phyloP scores from a whole-genome alignment of 92 coral and sea anemone species.

The Phenganax subtilis region DNA sequence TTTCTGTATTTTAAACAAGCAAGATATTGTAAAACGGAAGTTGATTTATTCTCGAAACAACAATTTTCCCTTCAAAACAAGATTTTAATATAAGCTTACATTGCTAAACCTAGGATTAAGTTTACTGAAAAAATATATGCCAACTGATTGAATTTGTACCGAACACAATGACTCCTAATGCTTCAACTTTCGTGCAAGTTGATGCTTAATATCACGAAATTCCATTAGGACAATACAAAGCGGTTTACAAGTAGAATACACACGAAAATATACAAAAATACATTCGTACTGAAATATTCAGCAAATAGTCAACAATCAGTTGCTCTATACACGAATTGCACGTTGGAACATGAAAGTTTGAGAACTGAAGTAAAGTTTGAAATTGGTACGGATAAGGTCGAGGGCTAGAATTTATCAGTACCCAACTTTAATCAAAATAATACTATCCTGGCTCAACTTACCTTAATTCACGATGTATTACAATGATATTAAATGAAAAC shows the following conservation, averaged over 20 bases:
- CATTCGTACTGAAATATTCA: too few species aligned
- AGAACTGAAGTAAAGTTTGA: neutral
- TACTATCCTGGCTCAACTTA: neutral
- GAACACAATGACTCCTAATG: neutral
- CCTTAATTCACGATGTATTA: neutral
- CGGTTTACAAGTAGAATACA: too few species aligned
- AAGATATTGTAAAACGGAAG: neutral
- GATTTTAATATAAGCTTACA: neutral
- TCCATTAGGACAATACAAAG: too few species aligned
- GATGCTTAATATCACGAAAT: neutral
- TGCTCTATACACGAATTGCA: too few species aligned
- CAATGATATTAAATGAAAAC: conserved; percentile 5
- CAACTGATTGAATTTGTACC: neutral
- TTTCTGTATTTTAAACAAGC: neutral
- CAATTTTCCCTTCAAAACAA: neutral
- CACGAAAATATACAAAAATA: too few species aligned
- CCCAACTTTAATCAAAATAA: neutral
- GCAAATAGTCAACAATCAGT: too few species aligned
- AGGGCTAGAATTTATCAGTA: neutral
- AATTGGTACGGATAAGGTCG: neutral
- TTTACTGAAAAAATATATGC: neutral
- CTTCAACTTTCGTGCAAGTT: neutral
- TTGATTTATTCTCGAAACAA: neutral
- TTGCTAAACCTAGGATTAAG: neutral
- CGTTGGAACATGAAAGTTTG: too few species aligned